A percentile compares a stretch with the other conserved stretches of the same genome.
phyloP scores from a whole-genome alignment of 2,888 invertebrate genomes.

The Cryptocephalus primarius region DNA sequence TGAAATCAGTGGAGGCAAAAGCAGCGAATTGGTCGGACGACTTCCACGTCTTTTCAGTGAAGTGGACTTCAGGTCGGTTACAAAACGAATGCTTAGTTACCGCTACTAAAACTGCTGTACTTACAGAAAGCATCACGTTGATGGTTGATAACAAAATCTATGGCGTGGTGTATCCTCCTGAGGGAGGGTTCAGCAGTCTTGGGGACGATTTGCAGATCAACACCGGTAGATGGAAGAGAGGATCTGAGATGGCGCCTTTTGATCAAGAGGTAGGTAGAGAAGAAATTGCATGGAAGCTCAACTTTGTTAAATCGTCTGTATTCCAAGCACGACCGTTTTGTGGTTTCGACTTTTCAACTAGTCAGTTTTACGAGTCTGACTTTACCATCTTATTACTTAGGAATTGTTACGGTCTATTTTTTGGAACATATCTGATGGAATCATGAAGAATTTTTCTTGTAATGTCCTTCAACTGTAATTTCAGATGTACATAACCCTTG shows the following conservation, averaged over 20 bases:
- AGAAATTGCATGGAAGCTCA: no score
- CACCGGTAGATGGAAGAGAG: slow-evolving; percentile 46
- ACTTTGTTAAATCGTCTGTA: no score
- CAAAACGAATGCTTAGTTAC: no score
- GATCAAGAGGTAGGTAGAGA: slow-evolving; percentile 51
- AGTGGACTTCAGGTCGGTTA: slow-evolving; percentile 42
- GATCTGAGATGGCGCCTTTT: slow-evolving; percentile 56
- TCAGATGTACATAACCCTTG: slow-evolving; percentile 57
- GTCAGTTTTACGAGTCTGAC: no score
- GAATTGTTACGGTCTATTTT: no score
- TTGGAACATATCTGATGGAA: no score
- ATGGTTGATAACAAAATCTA: slow-evolving; percentile 44
- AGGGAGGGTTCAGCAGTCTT: slow-evolving; percentile 29
- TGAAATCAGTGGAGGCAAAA: slow-evolving; percentile 17
- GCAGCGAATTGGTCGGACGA: slow-evolving; percentile 35
- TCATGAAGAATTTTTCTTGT: no score
- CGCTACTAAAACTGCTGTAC: no score
- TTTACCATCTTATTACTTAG: no score
- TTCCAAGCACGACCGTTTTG: no score
- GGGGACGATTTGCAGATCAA: slow-evolving; percentile 25
- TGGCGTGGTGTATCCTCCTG: slow-evolving; percentile 34
- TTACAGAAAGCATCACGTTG: slow-evolving; percentile 29
- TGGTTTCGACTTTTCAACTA: no score
- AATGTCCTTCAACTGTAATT: neutral
- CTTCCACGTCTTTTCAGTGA: slow-evolving; percentile 46